Evolutionary conservation across 1,140 invertebrate species (phyloP).

Genomic region (Ridgeia piscesae): DNA sequence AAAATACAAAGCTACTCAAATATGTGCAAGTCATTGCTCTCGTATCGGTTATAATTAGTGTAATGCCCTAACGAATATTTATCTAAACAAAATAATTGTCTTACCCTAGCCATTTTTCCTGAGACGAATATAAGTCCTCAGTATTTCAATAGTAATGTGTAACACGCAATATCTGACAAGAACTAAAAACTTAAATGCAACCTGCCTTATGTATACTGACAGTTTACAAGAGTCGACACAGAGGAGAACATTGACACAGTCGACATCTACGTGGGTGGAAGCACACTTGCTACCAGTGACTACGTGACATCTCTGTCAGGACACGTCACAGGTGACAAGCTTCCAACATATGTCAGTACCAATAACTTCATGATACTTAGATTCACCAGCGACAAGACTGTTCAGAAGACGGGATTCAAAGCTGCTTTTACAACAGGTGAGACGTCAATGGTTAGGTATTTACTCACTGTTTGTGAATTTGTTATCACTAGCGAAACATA

Average conservation of each 20-base stretch:
- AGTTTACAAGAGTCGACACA: neutral
- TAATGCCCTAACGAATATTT: too few relatives aligned
- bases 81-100: too few relatives aligned
- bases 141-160: neutral
- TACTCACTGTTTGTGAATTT: too few relatives aligned
- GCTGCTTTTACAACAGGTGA: neutral
- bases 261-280: neutral
- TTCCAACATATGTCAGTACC: neutral
- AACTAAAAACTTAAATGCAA: too few relatives aligned
- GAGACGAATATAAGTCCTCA: neutral
- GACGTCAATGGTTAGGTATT: neutral
- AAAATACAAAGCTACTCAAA: too few relatives aligned
- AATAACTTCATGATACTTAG: neutral
- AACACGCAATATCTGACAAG: neutral
- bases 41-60: too few relatives aligned
- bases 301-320: neutral
- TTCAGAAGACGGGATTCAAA: neutral
- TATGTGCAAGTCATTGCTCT: too few relatives aligned
- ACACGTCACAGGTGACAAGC: neutral
- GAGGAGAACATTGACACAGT: neutral
- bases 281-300: neutral
- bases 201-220: neutral
- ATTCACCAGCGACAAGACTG: neutral
- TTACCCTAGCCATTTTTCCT: too few relatives aligned
- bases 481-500: too few relatives aligned